A percentile compares a stretch with the other conserved stretches of the same genome.
These are phyloP conservation scores for Drosophila yakuba DNA, from an alignment of 1,140 invertebrate genomes.

Conservation along the genomic window DNA sequence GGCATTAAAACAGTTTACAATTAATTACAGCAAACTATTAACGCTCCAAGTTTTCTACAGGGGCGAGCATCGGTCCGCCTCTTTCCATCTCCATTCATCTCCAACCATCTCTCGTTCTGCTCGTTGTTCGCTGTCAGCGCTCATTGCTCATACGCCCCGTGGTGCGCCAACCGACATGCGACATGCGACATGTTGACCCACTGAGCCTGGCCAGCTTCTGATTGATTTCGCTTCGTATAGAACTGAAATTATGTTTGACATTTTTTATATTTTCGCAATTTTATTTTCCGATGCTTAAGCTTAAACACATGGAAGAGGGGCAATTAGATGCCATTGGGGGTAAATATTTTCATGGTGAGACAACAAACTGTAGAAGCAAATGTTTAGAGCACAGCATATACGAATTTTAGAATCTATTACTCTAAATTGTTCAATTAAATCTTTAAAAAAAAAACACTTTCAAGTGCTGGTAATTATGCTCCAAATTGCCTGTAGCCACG, in stretches of 20 bases:
- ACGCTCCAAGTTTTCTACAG: conserved; percentile 25
- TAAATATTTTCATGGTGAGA: conserved; percentile 25
- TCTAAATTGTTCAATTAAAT: neutral
- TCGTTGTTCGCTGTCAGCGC: conserved; percentile 51
- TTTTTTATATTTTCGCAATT: conserved; percentile 42
- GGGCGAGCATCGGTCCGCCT: conserved; percentile 11
- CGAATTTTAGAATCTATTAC: too few relatives aligned
- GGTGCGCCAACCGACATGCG: conserved; percentile 39
- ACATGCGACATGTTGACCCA: conserved; percentile 57
- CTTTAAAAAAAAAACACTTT: neutral
- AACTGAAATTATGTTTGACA: conserved; percentile 54
- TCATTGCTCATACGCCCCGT: conserved; percentile 73
- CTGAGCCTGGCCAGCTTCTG: conserved; percentile 40
- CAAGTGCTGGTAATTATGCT: neutral
- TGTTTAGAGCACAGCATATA: neutral
- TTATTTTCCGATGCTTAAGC: conserved; percentile 33
- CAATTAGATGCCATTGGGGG: conserved; percentile 25
- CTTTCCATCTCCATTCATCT: neutral
- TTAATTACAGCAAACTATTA: conserved; percentile 68
- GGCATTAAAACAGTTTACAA: conserved; percentile 72
- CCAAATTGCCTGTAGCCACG: neutral
- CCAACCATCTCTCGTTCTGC: conserved; percentile 24
- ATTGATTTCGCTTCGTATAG: conserved; percentile 27
- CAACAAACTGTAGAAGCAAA: neutral
- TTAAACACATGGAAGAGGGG: conserved; percentile 32